Evolutionary conservation across 1,140 invertebrate species (phyloP), one percentile per base, ranked within the genome.

Genomic region (Ostrea edulis): DNA sequence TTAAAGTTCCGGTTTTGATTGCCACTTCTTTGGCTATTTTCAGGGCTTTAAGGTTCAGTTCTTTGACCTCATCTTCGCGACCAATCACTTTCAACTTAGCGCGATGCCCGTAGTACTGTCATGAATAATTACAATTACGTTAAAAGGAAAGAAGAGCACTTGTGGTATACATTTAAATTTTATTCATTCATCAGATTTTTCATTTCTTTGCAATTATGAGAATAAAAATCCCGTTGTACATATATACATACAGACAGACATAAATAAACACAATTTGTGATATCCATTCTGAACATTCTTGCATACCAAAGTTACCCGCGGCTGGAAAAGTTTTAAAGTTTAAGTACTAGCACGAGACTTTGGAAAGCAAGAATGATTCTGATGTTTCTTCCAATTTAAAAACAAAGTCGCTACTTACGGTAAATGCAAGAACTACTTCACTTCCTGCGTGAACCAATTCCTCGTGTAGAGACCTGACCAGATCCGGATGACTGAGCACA

Each of bases 381-480:
- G n/a, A n/a, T n/a, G n/a, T n/a, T n/a, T n/a, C n/a, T n/a, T n/a
- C n/a, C n/a, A n/a, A n/a, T n/a, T n/a, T 1, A 44, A 5, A 12
- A 1, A 55, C 0, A 17, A 8, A 55, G 35, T 51, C 11, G 0
- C 25, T 86, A 71, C 55, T 87, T 82, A 92, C 92, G n/a, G 93
- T 93, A 88, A 92, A 93, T 8, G 93, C 93, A 55, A 90, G 87
- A 8, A 93, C 91, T 9, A 93, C 92, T 82, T 93, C 93, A 90
- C 91, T 92, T 87, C 93, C 93, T n/a, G 93, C 92, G 86, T 93
- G 91, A 22, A 93, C 92, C 87, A 91, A 93, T 84, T 93, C 91
- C 51, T 92, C 88, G 62, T 92, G 89, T 29, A 93, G 86, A 22
- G 65, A n/a, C 65, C 68, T 82, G 20, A 93, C 92, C 44, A 86